Conservation (phyloP, 35 echinoderm and acorn worm genomes). For the Chiridota heheva region DNA sequence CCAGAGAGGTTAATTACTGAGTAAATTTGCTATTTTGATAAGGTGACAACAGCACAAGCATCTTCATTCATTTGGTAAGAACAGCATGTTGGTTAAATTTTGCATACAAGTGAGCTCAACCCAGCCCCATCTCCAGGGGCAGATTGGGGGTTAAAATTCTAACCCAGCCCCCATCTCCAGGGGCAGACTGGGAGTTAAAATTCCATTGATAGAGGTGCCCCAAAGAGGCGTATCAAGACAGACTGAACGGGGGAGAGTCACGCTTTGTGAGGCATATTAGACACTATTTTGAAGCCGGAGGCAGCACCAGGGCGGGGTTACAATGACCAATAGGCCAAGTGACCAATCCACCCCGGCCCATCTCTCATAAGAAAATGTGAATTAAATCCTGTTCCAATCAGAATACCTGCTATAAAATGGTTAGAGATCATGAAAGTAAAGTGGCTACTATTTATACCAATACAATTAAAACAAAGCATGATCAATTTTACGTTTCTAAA, state of each 20-base stretch:
- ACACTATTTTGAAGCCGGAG: no score
- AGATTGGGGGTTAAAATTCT: no score
- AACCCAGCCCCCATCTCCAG: no score
- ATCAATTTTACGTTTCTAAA: neutral
- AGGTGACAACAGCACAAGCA: slow-evolving; percentile 24
- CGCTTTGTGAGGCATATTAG: no score
- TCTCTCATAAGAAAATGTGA: slow-evolving; percentile 23
- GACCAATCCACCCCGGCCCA: no score
- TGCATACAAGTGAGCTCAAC: slow-evolving; percentile 17
- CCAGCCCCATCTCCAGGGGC: slow-evolving; percentile 35
- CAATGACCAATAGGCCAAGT: no score
- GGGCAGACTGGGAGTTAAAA: no score
- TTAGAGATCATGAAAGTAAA: slow-evolving; percentile 30
- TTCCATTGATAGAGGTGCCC: no score
- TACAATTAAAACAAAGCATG: neutral
- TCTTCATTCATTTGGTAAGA: slow-evolving; percentile 43
- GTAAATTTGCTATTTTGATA: slow-evolving; percentile 14
- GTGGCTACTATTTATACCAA: neutral
- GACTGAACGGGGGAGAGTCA: no score
- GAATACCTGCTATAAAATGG: slow-evolving; percentile 29
- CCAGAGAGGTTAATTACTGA: neutral
- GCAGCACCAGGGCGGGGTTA: no score
- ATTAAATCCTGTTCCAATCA: slow-evolving; percentile 17
- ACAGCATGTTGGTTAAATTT: slow-evolving; percentile 20
- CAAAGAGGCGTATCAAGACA: no score